Evolutionary conservation across 2,113 vertebrate species (phyloP).

Genomic region (Phainopepla nitens): DNA sequence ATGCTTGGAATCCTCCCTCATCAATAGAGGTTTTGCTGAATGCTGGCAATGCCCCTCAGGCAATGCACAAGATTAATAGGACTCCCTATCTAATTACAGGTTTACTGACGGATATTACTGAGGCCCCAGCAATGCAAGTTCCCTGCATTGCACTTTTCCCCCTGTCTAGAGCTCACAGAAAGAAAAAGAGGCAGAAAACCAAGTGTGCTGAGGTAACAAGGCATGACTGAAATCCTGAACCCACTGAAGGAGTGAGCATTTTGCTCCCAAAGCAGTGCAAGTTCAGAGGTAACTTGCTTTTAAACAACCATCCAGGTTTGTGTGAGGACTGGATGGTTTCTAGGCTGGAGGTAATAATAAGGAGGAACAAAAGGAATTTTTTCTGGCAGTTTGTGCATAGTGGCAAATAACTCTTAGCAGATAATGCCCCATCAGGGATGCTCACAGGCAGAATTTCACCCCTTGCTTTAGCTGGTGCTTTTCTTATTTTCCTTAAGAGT

Average conservation of each 20-base stretch:
- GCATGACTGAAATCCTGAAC: slow-evolving; percentile 7
- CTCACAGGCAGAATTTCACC: not conserved
- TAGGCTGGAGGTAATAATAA: slow-evolving; percentile 57
- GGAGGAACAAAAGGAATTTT: slow-evolving; percentile 71
- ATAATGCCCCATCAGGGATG: not conserved
- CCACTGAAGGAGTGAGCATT: slow-evolving; percentile 15
- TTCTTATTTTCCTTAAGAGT: not conserved
- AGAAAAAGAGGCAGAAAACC: not conserved
- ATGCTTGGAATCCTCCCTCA: slow-evolving; percentile 67
- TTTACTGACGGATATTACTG: slow-evolving; percentile 79
- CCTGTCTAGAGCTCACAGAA: slow-evolving; percentile 36
- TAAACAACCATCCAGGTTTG: not conserved
- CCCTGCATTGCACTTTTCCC: slow-evolving; percentile 63
- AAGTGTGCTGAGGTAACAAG: not conserved
- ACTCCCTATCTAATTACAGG: slow-evolving; percentile 82
- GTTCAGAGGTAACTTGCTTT: slow-evolving; percentile 36
- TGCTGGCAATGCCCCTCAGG: slow-evolving; percentile 63
- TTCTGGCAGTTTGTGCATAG: slow-evolving; percentile 53
- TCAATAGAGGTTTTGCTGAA: slow-evolving; percentile 69
- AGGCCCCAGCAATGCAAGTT: slow-evolving; percentile 67
- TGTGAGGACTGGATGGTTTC: not conserved
- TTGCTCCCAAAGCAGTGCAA: not conserved
- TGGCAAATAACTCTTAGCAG: not conserved
- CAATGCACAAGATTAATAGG: slow-evolving; percentile 70
- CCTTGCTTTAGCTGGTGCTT: not conserved